phyloP scores from a whole-genome alignment of 2,797 vertebrate species.

The Rachycentron canadum region DNA sequence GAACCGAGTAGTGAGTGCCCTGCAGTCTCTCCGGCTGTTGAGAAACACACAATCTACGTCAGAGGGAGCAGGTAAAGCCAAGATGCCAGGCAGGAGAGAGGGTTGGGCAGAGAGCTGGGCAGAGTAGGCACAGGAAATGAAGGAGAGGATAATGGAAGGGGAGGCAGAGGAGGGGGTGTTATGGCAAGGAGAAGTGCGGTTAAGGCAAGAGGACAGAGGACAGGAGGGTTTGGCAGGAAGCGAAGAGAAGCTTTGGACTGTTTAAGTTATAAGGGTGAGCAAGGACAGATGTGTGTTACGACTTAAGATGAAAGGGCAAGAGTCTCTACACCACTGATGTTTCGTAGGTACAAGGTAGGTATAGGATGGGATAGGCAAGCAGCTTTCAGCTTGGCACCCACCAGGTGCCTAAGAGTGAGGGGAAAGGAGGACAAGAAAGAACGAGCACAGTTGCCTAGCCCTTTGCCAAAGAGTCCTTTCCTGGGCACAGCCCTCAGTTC shows the following conservation, averaged over 20 bases:
- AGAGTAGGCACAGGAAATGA: conserved; percentile 57
- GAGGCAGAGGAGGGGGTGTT: conserved; percentile 36
- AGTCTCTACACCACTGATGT: conserved; percentile 18
- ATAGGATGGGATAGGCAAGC: conserved; percentile 15
- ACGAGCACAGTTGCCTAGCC: conserved; percentile 62
- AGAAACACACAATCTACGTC: conserved; percentile 78
- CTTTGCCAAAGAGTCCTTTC: conserved; percentile 76
- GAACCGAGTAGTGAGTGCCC: conserved; percentile 98
- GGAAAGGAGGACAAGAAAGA: conserved; percentile 57
- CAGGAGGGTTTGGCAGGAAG: conserved; percentile 61
- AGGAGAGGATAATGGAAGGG: conserved; percentile 47
- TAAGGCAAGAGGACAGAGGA: conserved; percentile 63
- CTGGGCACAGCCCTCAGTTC: conserved; percentile 75
- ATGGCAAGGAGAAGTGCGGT: conserved; percentile 63
- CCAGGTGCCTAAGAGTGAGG: conserved; percentile 71
- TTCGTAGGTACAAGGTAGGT: conserved; percentile 19
- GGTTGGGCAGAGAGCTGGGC: conserved; percentile 45
- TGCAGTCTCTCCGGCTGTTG: conserved; percentile 97
- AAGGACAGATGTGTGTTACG: conserved; percentile 50
- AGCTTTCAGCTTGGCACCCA: conserved; percentile 43
- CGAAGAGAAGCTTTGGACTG: conserved; percentile 33
- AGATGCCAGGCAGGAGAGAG: conserved; percentile 65
- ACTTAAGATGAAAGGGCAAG: conserved; percentile 37
- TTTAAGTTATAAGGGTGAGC: conserved; percentile 44
- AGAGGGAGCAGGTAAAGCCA: conserved; percentile 74